Conservation (phyloP, 2,113 vertebrate species). For the Edolisoma coerulescens region DNA sequence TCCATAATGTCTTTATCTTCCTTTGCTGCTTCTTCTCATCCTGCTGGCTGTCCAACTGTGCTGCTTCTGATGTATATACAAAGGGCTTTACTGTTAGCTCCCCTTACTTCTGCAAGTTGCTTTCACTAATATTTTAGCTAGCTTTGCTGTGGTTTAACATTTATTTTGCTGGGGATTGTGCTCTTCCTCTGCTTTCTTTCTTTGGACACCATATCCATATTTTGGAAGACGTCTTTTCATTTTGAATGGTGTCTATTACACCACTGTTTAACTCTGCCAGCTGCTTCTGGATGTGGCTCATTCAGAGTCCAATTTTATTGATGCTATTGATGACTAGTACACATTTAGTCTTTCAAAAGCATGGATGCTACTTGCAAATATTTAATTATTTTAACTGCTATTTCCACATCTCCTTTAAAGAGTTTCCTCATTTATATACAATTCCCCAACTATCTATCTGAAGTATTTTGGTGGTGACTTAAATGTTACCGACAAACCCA, state of each 20-base stretch:
- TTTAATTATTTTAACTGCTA: background rate
- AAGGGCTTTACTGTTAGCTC: constrained; percentile 17
- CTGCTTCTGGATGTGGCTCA: background rate
- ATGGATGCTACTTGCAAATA: background rate
- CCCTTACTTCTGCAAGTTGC: background rate
- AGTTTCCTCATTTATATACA: background rate
- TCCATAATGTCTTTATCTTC: constrained; percentile 30
- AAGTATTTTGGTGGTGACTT: background rate
- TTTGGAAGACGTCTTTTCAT: background rate
- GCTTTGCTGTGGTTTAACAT: constrained; percentile 31
- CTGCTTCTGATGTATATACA: background rate
- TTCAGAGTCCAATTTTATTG: background rate
- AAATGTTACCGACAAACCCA: background rate
- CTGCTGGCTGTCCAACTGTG: background rate
- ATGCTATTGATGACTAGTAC: background rate
- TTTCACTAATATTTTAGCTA: constrained; percentile 16
- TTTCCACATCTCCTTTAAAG: background rate
- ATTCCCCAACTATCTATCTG: background rate
- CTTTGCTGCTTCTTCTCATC: constrained; percentile 19
- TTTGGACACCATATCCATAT: background rate
- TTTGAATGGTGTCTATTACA: background rate
- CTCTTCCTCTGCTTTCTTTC: constrained; percentile 32
- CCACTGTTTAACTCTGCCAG: background rate
- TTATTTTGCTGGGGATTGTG: constrained; percentile 25
- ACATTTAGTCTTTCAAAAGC: background rate